Conservation (phyloP, 2,113 vertebrate species). For the Otis tarda region DNA sequence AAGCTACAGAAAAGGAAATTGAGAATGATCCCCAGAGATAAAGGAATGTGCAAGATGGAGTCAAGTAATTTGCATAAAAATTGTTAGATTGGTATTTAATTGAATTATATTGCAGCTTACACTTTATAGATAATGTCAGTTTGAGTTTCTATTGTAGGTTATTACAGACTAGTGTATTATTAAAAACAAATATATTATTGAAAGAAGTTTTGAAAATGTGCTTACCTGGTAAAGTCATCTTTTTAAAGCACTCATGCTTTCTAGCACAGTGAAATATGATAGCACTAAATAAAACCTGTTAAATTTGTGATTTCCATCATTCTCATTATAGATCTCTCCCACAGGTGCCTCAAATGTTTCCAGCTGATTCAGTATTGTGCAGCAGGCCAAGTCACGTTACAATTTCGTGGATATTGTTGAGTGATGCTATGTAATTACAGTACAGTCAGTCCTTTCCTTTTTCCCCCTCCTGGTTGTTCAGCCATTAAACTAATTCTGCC, state of each 20-base stretch:
- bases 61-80: slow-evolving; percentile 48
- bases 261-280: background rate
- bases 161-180: slow-evolving; percentile 6
- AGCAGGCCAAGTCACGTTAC: background rate
- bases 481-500: background rate
- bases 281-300: background rate
- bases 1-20: slow-evolving; percentile 45
- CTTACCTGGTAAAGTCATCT: slow-evolving; percentile 21
- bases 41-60: slow-evolving; percentile 6
- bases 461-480: background rate
- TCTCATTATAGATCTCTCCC: background rate
- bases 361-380: background rate
- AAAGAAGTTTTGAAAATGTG: slow-evolving; percentile 1
- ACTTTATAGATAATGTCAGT: slow-evolving; percentile 6
- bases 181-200: slow-evolving; percentile 14
- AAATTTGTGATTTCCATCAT: slow-evolving; percentile 9
- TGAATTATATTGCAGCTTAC: slow-evolving; percentile 28
- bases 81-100: slow-evolving; percentile 37
- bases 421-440: background rate
- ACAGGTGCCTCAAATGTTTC: background rate
- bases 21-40: slow-evolving; percentile 48
- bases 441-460: background rate
- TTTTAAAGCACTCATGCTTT: background rate
- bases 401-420: background rate
- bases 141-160: slow-evolving; percentile 10